A percentile compares a stretch with the other conserved stretches of the same genome.
Evolutionary conservation across 2,797 vertebrate genomes (phyloP).

Genomic region (Huso huso): DNA sequence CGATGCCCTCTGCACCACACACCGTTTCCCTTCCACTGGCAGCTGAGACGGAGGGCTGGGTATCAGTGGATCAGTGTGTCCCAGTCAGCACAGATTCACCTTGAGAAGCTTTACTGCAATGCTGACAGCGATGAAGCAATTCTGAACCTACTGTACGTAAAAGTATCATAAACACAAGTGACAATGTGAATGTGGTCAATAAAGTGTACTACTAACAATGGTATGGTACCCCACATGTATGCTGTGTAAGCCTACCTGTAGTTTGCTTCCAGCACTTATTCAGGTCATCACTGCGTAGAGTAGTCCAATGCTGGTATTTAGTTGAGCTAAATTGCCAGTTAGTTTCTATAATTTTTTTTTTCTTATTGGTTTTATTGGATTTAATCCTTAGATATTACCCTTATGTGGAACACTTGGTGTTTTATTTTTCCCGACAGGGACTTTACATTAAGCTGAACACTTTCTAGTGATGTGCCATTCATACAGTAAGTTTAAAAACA

Average conservation of each 20-base stretch:
- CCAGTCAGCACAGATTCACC: conserved; percentile 23
- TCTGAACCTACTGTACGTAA: conserved; percentile 35
- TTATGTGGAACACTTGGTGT: no score
- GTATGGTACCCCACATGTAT: background rate
- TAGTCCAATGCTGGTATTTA: background rate
- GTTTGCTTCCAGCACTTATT: no score
- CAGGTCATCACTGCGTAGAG: no score
- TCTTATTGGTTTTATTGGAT: no score
- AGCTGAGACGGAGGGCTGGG: conserved; percentile 21
- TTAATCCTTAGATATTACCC: no score
- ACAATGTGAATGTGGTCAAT: background rate
- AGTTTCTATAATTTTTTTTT: no score
- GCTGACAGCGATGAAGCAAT: background rate
- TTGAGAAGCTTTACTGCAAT: conserved; percentile 41
- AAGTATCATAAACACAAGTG: no score
- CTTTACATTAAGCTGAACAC: no score
- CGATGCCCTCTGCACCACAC: conserved; percentile 45
- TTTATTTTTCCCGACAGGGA: no score
- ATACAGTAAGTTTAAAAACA: background rate
- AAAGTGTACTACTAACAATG: background rate
- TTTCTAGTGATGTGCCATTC: background rate
- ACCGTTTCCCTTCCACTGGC: conserved; percentile 47
- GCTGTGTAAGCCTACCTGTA: background rate
- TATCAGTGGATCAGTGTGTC: conserved; percentile 33
- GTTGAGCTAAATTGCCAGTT: background rate